A percentile compares a stretch with the other conserved stretches of the same genome.
These are phyloP conservation scores for Drosophila watanabei DNA, from an alignment of 1,140 invertebrate species.

Conservation along the genomic window DNA sequence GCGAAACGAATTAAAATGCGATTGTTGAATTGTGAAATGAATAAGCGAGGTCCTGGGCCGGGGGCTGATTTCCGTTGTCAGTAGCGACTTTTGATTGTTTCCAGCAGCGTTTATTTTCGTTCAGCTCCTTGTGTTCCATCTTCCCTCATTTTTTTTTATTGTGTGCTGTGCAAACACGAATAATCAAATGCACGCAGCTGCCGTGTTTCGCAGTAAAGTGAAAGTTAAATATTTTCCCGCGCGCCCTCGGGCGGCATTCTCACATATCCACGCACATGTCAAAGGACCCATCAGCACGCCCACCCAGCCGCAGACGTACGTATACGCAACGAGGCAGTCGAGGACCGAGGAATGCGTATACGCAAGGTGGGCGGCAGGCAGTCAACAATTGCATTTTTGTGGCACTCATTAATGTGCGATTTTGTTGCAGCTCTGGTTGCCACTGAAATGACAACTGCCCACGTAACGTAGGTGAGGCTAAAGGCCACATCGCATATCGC, in stretches of 20 bases:
- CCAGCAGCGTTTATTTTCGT: conserved; percentile 25
- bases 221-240: conserved; percentile 50
- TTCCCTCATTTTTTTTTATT: neutral
- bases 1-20: conserved; percentile 57
- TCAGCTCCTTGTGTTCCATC: neutral
- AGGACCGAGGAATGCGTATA: conserved; percentile 34
- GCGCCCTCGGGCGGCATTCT: conserved; percentile 7
- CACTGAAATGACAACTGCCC: conserved; percentile 16
- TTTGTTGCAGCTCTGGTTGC: conserved; percentile 27
- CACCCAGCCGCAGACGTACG: neutral
- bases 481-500: conserved; percentile 22
- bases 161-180: conserved; percentile 23
- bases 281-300: conserved; percentile 6
- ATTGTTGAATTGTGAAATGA: conserved; percentile 21
- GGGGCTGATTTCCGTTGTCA: conserved; percentile 48
- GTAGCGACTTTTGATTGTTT: conserved; percentile 61
- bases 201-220: conserved; percentile 38
- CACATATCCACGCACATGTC: conserved; percentile 17
- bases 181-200: conserved; percentile 47
- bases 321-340: conserved; percentile 7
- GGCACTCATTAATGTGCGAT: conserved; percentile 20
- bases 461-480: neutral
- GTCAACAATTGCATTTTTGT: conserved; percentile 11
- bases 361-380: conserved; percentile 12
- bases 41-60: conserved; percentile 11